Conservation (phyloP, 2,113 vertebrate species). For the Rhynchopsitta pachyrhyncha region DNA sequence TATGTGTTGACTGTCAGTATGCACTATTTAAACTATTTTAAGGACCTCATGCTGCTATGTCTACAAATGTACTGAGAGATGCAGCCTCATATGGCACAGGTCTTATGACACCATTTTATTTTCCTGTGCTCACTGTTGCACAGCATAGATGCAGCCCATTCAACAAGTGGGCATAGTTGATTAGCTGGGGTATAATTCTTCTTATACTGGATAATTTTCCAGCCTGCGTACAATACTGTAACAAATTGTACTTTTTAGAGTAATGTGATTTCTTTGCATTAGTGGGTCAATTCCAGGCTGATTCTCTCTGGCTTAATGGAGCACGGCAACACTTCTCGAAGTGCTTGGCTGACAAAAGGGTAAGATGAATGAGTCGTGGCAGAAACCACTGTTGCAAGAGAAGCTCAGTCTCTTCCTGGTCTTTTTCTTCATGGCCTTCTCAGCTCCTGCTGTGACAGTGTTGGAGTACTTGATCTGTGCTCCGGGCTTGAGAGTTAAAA, state of each 20-base stretch:
- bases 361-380: not conserved
- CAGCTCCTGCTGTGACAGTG: not conserved
- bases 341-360: not conserved
- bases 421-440: not conserved
- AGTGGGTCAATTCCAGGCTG: not conserved
- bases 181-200: not conserved
- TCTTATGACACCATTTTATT: not conserved
- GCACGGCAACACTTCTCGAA: not conserved
- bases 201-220: not conserved
- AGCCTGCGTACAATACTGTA: not conserved
- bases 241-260: not conserved
- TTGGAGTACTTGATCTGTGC: not conserved
- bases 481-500: not conserved
- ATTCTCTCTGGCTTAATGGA: not conserved
- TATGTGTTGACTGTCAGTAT: not conserved
- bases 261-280: not conserved
- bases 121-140: not conserved
- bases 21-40: not conserved
- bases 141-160: not conserved
- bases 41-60: rapidly evolving
- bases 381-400: not conserved
- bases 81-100: not conserved
- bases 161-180: not conserved
- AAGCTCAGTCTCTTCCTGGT: not conserved
- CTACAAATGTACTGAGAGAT: not conserved